Conservation (phyloP, 2,888 invertebrate genomes). For the Bhutanitis thaidina region DNA sequence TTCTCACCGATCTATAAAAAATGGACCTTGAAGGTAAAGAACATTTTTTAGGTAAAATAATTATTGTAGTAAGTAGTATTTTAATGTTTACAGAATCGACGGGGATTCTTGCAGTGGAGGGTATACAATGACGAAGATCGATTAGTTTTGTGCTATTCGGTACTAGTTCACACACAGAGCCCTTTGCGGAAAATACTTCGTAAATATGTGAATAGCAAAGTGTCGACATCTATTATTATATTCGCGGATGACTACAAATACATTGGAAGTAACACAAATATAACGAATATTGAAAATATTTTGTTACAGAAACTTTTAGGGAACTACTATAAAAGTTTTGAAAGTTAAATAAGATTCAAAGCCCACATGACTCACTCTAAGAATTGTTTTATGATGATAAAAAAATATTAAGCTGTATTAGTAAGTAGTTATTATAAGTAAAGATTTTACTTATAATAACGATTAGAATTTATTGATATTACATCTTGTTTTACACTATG, state of each 20-base stretch:
- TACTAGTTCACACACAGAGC: constrained; percentile 61
- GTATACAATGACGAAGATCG: constrained; percentile 52
- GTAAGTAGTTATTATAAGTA: too few relatives aligned
- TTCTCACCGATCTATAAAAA: too few relatives aligned
- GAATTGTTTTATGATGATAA: too few relatives aligned
- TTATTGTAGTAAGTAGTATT: too few relatives aligned
- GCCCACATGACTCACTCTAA: too few relatives aligned
- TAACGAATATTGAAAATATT: background rate
- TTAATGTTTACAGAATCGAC: constrained; percentile 51
- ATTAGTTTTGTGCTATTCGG: constrained; percentile 58
- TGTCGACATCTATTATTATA: background rate
- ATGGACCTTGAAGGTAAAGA: too few relatives aligned
- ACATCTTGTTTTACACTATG: too few relatives aligned
- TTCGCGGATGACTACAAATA: constrained; percentile 30
- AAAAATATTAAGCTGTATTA: too few relatives aligned
- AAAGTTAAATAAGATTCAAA: constrained; percentile 15
- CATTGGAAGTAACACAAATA: constrained; percentile 4
- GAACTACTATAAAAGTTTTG: constrained; percentile 28
- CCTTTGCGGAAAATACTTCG: constrained; percentile 37
- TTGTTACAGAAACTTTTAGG: constrained; percentile 13
- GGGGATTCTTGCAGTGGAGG: constrained; percentile 57
- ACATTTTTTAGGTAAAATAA: too few relatives aligned
- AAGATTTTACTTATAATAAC: too few relatives aligned
- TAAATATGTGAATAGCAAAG: background rate
- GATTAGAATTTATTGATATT: too few relatives aligned